These are phyloP conservation scores for Phymorhynchus buccinoides DNA, from an alignment of 1,140 invertebrate genomes.

Conservation along the genomic window DNA sequence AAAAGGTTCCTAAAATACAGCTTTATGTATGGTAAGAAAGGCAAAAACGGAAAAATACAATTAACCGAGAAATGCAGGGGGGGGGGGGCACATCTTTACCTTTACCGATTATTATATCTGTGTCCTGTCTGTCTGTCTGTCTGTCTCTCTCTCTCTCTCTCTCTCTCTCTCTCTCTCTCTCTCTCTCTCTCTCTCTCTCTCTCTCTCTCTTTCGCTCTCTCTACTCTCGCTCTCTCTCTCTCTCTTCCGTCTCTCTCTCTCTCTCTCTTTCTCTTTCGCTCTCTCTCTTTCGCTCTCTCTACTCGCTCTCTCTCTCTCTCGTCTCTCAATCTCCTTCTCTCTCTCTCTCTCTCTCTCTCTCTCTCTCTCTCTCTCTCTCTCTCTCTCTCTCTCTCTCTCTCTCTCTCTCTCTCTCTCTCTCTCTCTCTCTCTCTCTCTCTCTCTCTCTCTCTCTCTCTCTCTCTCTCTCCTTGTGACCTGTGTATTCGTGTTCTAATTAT, in stretches of 20 bases:
- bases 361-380: neutral
- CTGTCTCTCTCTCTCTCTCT: slow-evolving; percentile 15
- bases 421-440: neutral
- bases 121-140: too few relatives aligned
- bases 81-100: too few relatives aligned
- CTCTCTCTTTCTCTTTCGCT: slow-evolving; percentile 22
- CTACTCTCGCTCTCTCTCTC: neutral
- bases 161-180: neutral
- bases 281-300: slow-evolving; percentile 6
- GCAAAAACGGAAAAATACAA: too few relatives aligned
- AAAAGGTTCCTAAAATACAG: too few relatives aligned
- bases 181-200: neutral
- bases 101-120: too few relatives aligned
- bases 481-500: too few relatives aligned
- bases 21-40: too few relatives aligned
- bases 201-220: neutral
- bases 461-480: too few relatives aligned
- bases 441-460: too few relatives aligned
- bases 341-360: neutral
- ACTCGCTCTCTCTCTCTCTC: too few relatives aligned
- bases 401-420: neutral
- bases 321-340: neutral
- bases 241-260: neutral
- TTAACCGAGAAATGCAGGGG: too few relatives aligned
- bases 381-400: neutral